Evolutionary conservation across 1,140 invertebrate genomes (phyloP), one percentile per base, ranked within the genome.

Genomic region (Pseudomyrmex concolor): DNA sequence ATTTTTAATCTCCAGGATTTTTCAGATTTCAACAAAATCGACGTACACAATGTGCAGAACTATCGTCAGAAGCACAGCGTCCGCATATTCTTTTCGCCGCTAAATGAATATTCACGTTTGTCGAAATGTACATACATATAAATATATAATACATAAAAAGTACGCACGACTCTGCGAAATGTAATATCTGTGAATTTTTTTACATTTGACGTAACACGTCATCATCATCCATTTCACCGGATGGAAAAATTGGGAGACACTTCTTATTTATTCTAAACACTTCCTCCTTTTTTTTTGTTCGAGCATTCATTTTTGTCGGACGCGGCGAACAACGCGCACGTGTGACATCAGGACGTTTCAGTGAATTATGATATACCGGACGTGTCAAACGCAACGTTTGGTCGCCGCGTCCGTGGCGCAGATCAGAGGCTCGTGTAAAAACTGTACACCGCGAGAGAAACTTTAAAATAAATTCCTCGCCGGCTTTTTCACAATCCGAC

Each of bases 61-160:
- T 1, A 34, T 34, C 54, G 1, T 13, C 25, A 54, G 48, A 77
- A 51, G 8, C 13, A 51, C 1, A 48, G 15, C 3, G 5, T 48
- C 57, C n/a, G 34, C 34, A n/a, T 4, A 22, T 4, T 13, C 7
- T 70, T 71, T 59, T 12, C 0, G 12, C 3, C 8, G 43, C 15
- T 34, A 71, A 80, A 80, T 80, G 12, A 70, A 80, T 71, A 80
- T 80, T 80, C 54, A 70, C 34, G n/a, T 68, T 5, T 51, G 7
- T 15, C 12, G 15, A 78, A 68, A 70, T 78, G 57, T 70, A 34
- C 5, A 34, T 78, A 34, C 17, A 15, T 78, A 48, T 70, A 48
- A 70, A 78, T 71, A 71, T n/a, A 59, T 55, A 78, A 48, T 3
- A 8, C 48, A 34, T 48, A 68, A 3, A 68, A 25, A 55, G 15